Evolutionary conservation across 2,113 vertebrate species (phyloP).

Genomic region (Mugil cephalus): DNA sequence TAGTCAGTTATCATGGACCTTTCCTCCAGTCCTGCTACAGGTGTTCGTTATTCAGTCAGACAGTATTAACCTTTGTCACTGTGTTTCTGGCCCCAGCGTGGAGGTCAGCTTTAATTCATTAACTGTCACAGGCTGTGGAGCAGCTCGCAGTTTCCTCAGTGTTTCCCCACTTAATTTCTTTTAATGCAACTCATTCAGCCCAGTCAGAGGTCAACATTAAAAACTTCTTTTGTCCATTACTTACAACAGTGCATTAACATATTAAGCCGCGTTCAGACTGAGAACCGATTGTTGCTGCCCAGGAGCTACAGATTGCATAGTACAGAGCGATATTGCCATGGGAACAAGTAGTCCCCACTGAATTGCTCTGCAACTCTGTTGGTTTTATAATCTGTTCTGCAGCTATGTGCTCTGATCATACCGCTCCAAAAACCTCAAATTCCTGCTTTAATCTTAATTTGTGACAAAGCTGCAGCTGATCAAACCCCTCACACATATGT

Average conservation of each 20-base stretch:
- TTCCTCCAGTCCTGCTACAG: slow-evolving; percentile 25
- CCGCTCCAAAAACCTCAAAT: not conserved
- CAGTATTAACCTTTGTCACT: slow-evolving; percentile 57
- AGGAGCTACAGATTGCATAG: slow-evolving; percentile 14
- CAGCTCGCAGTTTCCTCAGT: slow-evolving; percentile 38
- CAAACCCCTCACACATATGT: not conserved
- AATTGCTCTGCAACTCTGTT: slow-evolving; percentile 2
- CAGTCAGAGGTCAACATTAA: slow-evolving; percentile 60
- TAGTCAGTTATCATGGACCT: slow-evolving; percentile 1
- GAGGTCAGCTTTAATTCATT: slow-evolving; percentile 49
- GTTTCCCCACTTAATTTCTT: slow-evolving; percentile 58
- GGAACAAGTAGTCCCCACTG: not conserved
- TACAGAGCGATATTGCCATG: not conserved
- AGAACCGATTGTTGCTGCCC: slow-evolving; percentile 18
- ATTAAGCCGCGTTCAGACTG: slow-evolving; percentile 35
- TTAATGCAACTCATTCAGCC: slow-evolving; percentile 36
- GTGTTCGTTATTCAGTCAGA: slow-evolving; percentile 20
- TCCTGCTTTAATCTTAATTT: slow-evolving; percentile 7
- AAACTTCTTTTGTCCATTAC: slow-evolving; percentile 50
- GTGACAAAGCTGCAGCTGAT: slow-evolving; percentile 1
- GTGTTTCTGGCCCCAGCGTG: slow-evolving; percentile 55
- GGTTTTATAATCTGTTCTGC: not conserved
- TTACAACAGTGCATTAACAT: slow-evolving; percentile 44
- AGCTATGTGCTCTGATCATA: not conserved
- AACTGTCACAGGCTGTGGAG: slow-evolving; percentile 39